Conservation (phyloP, 1,140 invertebrate species). For the Ips nitidus region DNA sequence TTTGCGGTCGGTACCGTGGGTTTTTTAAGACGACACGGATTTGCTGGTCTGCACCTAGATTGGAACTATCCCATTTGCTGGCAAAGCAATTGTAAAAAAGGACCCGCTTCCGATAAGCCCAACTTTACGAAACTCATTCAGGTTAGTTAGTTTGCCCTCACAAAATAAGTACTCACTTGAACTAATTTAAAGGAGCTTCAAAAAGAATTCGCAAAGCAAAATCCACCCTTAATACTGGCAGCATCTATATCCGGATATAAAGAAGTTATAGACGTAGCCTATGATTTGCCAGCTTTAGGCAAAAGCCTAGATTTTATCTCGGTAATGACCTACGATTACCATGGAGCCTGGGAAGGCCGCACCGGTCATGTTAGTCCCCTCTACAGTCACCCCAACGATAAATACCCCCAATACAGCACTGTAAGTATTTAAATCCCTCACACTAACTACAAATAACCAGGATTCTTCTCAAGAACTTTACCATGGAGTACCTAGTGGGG, state of each 20-base stretch:
- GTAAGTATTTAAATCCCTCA: constrained; percentile 54
- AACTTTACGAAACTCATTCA: constrained; percentile 76
- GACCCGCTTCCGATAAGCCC: constrained; percentile 71
- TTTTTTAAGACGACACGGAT: constrained; percentile 73
- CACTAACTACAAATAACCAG: not conserved
- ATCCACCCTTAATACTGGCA: constrained; percentile 71
- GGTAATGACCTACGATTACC: constrained; percentile 88
- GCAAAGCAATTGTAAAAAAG: constrained; percentile 85
- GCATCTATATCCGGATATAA: constrained; percentile 86
- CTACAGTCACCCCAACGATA: constrained; percentile 62
- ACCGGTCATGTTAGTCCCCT: constrained; percentile 85
- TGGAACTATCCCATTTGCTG: constrained; percentile 93
- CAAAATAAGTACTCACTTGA: constrained; percentile 7
- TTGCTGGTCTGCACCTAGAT: constrained; percentile 81
- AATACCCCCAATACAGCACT: constrained; percentile 74
- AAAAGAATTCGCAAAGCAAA: constrained; percentile 68
- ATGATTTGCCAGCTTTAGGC: constrained; percentile 72
- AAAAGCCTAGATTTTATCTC: constrained; percentile 78
- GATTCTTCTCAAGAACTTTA: constrained; percentile 64
- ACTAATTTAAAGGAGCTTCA: constrained; percentile 67
- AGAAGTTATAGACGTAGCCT: constrained; percentile 82
- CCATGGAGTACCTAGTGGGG: constrained; percentile 70
- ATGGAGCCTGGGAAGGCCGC: constrained; percentile 79
- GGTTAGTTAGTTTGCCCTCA: constrained; percentile 51
- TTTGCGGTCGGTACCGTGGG: constrained; percentile 68